These are phyloP conservation scores for Habropoda laboriosa DNA, from an alignment of 1,140 invertebrate genomes.

Conservation along the genomic window DNA sequence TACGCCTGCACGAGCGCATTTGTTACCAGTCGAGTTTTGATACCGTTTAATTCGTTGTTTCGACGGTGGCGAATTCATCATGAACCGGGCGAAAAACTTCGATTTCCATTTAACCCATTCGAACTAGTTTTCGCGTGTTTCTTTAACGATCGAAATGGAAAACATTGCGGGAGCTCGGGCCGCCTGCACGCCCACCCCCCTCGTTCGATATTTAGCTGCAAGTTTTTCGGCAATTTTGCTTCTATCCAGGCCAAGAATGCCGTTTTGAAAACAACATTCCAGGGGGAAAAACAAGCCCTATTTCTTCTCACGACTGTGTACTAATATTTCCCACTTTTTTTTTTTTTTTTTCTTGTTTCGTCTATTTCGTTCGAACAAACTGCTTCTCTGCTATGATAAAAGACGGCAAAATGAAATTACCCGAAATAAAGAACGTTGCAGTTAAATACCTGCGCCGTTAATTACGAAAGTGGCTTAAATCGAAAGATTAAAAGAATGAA, in stretches of 20 bases:
- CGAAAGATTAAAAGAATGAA: no score
- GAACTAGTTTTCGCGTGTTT: background rate
- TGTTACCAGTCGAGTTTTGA: slow-evolving; percentile 14
- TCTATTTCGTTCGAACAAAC: no score
- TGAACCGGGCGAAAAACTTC: background rate
- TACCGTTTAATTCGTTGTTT: slow-evolving; percentile 39
- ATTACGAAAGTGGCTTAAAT: no score
- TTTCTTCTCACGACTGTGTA: no score
- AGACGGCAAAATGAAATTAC: no score
- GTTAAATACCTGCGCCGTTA: no score
- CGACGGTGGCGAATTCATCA: background rate
- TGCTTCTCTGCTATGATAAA: no score
- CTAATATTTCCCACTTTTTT: no score
- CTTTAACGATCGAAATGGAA: slow-evolving; percentile 2
- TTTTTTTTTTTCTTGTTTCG: no score
- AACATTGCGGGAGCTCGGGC: background rate
- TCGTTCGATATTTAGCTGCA: background rate
- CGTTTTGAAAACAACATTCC: background rate
- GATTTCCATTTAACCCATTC: slow-evolving; percentile 2
- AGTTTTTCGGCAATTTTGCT: background rate
- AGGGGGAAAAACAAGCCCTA: background rate
- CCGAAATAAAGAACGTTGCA: no score
- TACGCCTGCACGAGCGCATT: background rate
- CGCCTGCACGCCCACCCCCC: no score
- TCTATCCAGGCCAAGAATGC: background rate